phyloP scores from a whole-genome alignment of 2,113 vertebrate genomes.

The Ramphastos sulfuratus region DNA sequence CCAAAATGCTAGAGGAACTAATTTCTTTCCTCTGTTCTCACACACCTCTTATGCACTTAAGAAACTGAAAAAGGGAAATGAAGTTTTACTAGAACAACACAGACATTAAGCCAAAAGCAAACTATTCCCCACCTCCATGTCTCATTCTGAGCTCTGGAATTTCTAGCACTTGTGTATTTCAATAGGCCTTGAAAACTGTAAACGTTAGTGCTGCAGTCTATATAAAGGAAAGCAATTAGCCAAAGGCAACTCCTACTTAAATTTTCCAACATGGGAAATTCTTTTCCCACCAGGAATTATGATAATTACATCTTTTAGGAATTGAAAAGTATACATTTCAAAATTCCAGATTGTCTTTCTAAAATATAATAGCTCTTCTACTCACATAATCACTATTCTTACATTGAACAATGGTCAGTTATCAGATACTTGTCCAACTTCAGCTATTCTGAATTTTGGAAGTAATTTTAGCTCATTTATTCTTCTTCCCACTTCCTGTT shows the following conservation, averaged over 20 bases:
- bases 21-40: not conserved
- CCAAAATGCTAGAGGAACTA: not conserved
- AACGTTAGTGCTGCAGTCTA: not conserved
- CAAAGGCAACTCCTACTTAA: not conserved
- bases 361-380: not conserved
- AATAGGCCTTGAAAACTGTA: not conserved
- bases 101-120: not conserved
- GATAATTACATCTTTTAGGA: not conserved
- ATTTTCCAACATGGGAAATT: not conserved
- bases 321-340: not conserved
- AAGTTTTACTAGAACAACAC: not conserved
- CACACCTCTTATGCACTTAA: not conserved
- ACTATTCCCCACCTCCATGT: fast-evolving
- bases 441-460: not conserved
- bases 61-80: not conserved
- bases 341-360: not conserved
- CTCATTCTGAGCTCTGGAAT: not conserved
- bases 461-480: not conserved
- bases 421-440: not conserved
- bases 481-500: not conserved
- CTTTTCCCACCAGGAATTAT: not conserved
- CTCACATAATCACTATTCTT: not conserved
- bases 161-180: not conserved
- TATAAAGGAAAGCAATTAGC: not conserved
- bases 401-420: not conserved